Evolutionary conservation across 2,888 invertebrate species (phyloP).

Genomic region (Synergus gifuensis): DNA sequence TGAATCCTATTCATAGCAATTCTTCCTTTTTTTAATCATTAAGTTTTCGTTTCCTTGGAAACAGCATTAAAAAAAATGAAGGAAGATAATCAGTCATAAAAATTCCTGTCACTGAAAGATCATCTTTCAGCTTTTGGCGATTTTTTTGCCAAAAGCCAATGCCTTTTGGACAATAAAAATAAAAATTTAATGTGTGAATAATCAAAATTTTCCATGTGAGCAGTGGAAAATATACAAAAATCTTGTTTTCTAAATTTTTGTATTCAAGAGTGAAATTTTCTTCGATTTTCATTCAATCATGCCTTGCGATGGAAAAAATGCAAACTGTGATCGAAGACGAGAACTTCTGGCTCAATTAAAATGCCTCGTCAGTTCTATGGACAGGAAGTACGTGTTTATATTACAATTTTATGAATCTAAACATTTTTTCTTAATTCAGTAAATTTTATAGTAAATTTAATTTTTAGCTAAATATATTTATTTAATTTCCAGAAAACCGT

Average conservation of each 20-base stretch:
- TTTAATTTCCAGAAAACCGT: constrained; percentile 66
- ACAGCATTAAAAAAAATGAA: constrained; percentile 18
- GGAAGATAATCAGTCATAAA: constrained; percentile 1
- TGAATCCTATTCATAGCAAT: too few relatives aligned
- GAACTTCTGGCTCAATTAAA: constrained; percentile 70
- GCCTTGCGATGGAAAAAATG: constrained; percentile 74
- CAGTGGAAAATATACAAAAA: constrained; percentile 8
- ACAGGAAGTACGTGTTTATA: constrained; percentile 63
- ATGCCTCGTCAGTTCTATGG: constrained; percentile 74
- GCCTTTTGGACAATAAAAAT: neutral
- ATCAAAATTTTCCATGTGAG: neutral
- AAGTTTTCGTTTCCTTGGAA: constrained; percentile 33
- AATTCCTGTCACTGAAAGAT: constrained; percentile 1
- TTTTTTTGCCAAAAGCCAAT: neutral
- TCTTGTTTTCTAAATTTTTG: constrained; percentile 10
- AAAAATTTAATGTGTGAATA: neutral
- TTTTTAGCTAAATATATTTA: constrained; percentile 27
- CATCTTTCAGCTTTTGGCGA: neutral
- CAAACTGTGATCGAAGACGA: constrained; percentile 69
- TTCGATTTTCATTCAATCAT: constrained; percentile 56
- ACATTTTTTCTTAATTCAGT: neutral
- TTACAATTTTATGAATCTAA: neutral
- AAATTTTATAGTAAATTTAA: neutral
- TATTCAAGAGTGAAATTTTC: neutral
- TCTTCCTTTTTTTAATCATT: constrained; percentile 8